A percentile compares a stretch with the other conserved stretches of the same genome.
Evolutionary conservation across 2,888 invertebrate genomes (phyloP).

Genomic region (Erynnis tages): DNA sequence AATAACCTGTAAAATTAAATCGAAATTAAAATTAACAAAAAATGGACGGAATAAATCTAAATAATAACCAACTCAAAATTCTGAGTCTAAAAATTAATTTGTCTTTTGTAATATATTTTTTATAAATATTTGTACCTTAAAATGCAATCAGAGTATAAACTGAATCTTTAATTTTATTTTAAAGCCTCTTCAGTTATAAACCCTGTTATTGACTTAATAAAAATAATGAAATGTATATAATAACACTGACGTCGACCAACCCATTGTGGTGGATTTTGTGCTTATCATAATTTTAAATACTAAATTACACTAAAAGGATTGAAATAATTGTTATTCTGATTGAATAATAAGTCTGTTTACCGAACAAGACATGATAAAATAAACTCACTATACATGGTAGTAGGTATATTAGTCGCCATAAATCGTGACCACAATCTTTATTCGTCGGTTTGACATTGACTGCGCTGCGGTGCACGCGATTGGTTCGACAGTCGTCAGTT

Average conservation of each 20-base stretch:
- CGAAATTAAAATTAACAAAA: not conserved
- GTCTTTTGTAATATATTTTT: not conserved
- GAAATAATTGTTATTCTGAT: too few species aligned
- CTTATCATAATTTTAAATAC: too few species aligned
- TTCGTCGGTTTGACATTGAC: too few species aligned
- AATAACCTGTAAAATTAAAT: not conserved
- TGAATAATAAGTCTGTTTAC: too few species aligned
- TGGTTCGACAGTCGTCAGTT: too few species aligned
- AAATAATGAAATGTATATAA: constrained; percentile 2
- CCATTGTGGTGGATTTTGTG: too few species aligned
- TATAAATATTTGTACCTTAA: constrained; percentile 36
- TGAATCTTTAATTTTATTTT: constrained; percentile 25
- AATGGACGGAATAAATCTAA: constrained; percentile 13
- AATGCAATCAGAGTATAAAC: constrained; percentile 30
- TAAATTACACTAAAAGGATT: too few species aligned
- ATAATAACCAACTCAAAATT: not conserved
- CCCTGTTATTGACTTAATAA: constrained; percentile 32
- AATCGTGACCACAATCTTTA: too few species aligned
- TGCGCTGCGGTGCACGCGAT: too few species aligned
- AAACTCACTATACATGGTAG: too few species aligned
- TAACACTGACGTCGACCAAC: not conserved
- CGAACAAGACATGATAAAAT: too few species aligned
- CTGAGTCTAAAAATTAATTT: not conserved
- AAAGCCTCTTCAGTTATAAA: constrained; percentile 37
- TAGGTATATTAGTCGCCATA: too few species aligned